phyloP scores from a whole-genome alignment of 2,113 vertebrate genomes.

The Pelecanus crispus region DNA sequence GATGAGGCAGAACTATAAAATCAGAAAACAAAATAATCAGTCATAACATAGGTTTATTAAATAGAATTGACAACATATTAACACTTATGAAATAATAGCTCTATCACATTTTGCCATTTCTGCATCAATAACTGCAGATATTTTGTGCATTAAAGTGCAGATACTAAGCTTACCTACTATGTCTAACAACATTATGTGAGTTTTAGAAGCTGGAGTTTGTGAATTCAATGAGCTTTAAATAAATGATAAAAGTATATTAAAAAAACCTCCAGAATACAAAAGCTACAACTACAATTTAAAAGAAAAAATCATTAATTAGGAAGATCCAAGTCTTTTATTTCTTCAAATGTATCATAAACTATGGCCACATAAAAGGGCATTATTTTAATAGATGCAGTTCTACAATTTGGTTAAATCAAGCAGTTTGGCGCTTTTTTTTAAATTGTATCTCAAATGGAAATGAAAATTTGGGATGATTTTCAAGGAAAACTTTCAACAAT shows the following conservation, averaged over 20 bases:
- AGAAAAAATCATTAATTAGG: not conserved
- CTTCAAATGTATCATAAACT: not conserved
- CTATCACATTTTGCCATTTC: not conserved
- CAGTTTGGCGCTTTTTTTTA: not conserved
- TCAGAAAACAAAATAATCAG: not conserved
- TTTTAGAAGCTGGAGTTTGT: not conserved
- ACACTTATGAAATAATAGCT: not conserved
- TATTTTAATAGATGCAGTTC: not conserved
- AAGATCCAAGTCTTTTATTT: not conserved
- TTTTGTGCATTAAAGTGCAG: not conserved
- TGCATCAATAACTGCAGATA: not conserved
- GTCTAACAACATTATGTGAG: too few species aligned
- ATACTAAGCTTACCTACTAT: not conserved
- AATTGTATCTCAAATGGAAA: not conserved
- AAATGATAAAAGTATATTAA: not conserved
- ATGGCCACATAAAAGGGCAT: not conserved
- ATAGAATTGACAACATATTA: not conserved
- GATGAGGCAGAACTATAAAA: not conserved
- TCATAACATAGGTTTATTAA: not conserved
- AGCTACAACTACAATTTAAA: not conserved
- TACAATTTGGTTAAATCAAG: not conserved
- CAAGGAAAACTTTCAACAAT: not conserved
- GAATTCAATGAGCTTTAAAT: not conserved
- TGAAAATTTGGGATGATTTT: not conserved
- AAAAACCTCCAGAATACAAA: not conserved